Evolutionary conservation across 2,797 vertebrate genomes (phyloP).

Genomic region (Delichon dasypus): DNA sequence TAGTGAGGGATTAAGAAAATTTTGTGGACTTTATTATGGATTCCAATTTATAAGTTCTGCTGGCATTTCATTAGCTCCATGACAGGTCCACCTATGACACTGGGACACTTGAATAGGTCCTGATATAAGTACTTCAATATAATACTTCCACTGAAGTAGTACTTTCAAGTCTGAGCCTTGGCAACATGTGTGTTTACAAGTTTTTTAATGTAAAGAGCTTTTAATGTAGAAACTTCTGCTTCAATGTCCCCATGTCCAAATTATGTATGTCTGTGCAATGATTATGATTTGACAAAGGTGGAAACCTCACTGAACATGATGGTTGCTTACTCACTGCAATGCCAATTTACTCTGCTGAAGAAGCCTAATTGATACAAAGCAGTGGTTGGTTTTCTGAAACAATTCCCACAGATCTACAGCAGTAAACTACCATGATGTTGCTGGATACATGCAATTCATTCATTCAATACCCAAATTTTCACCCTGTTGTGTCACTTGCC

Average conservation of each 20-base stretch:
- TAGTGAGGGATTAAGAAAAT: neutral
- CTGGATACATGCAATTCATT: neutral
- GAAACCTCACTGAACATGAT: neutral
- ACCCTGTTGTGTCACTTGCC: neutral
- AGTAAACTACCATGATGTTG: neutral
- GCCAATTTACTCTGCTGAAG: neutral
- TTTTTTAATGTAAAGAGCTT: neutral
- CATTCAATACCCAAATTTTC: neutral
- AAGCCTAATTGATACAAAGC: neutral
- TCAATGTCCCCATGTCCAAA: neutral
- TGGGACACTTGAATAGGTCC: neutral
- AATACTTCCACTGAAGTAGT: neutral
- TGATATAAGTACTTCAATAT: neutral
- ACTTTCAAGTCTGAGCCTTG: neutral
- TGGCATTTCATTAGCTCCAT: neutral
- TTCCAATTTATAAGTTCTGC: neutral
- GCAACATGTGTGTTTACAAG: fast-evolving
- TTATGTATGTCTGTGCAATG: neutral
- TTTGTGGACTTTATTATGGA: neutral
- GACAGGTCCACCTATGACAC: neutral
- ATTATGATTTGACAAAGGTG: neutral
- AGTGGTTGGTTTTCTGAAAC: neutral
- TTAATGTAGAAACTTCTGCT: neutral
- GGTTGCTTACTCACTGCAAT: neutral
- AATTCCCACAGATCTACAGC: neutral